Conservation (phyloP, 1,140 invertebrate genomes). For the Ooceraea biroi region DNA sequence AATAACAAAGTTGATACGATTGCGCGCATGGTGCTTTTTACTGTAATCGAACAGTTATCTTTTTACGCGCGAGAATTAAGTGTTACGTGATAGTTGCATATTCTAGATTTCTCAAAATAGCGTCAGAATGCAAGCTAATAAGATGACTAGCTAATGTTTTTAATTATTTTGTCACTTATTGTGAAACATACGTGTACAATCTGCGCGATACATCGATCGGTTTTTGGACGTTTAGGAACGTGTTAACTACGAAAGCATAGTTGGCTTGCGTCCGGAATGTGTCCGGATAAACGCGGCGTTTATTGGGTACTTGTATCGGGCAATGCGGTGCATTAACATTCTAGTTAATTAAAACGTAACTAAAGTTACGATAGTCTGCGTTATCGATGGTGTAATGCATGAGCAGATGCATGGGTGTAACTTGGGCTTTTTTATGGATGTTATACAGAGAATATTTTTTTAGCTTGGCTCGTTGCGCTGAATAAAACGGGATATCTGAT, state of each 20-base stretch:
- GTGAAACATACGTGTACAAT: not conserved
- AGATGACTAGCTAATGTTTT: conserved; percentile 50
- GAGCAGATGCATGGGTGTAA: conserved; percentile 38
- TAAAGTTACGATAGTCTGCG: conserved; percentile 70
- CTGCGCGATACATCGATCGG: conserved; percentile 64
- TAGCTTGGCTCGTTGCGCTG: conserved; percentile 61
- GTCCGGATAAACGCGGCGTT: conserved; percentile 67
- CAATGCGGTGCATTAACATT: conserved; percentile 75
- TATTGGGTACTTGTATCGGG: conserved; percentile 73
- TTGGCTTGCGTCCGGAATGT: conserved; percentile 56
- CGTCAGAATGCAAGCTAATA: conserved; percentile 58
- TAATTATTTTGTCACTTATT: conserved; percentile 42
- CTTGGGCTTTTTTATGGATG: conserved; percentile 52
- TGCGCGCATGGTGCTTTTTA: not conserved
- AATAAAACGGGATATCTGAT: conserved; percentile 66
- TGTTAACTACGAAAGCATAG: conserved; percentile 29
- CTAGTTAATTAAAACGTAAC: conserved; percentile 77
- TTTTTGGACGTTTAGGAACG: conserved; percentile 55
- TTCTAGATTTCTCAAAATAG: conserved; percentile 2
- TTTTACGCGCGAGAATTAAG: conserved; percentile 28
- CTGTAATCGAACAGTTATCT: not conserved
- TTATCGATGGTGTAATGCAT: conserved; percentile 47
- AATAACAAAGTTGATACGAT: not conserved
- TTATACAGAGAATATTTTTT: conserved; percentile 56
- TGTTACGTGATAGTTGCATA: not conserved